Evolutionary conservation across 2,888 invertebrate genomes (phyloP).

Genomic region (Drosophila putrida): DNA sequence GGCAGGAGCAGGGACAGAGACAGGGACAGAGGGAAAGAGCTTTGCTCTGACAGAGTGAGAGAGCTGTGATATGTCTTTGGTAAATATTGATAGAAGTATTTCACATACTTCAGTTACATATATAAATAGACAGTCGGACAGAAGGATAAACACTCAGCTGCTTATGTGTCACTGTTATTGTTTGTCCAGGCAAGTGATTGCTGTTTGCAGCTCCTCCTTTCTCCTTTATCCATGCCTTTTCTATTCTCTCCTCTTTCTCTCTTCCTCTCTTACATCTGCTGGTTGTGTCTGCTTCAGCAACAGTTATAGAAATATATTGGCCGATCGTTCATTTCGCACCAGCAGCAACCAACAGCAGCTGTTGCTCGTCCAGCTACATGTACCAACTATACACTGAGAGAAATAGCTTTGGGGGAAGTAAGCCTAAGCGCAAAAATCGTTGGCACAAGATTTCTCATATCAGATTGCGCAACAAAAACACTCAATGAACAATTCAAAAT

Average conservation of each 20-base stretch:
- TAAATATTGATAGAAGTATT: conserved; percentile 68
- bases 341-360: conserved; percentile 3
- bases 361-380: background rate
- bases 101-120: conserved; percentile 18
- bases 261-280: background rate
- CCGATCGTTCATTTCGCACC: conserved; percentile 21
- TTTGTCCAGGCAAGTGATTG: conserved; percentile 73
- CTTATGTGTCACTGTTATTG: conserved; percentile 69
- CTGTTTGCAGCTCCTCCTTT: conserved; percentile 50
- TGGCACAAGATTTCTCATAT: too few relatives aligned
- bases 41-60: conserved; percentile 1
- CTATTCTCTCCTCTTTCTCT: background rate
- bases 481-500: too few relatives aligned
- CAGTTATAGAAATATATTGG: conserved; percentile 47
- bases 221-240: background rate
- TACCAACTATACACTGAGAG: background rate
- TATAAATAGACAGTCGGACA: conserved; percentile 2
- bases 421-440: too few relatives aligned
- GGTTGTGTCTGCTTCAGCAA: conserved; percentile 30
- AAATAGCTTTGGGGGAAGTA: background rate
- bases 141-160: conserved; percentile 35
- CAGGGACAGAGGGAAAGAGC: background rate
- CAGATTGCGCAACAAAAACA: too few relatives aligned
- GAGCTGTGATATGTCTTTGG: conserved; percentile 63
- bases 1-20: too few relatives aligned